Percentiles rank a stretch among this genome's conserved stretches.
phyloP scores from a whole-genome alignment of 2,888 invertebrate genomes.

The Hirtodrosophila histrioides region DNA sequence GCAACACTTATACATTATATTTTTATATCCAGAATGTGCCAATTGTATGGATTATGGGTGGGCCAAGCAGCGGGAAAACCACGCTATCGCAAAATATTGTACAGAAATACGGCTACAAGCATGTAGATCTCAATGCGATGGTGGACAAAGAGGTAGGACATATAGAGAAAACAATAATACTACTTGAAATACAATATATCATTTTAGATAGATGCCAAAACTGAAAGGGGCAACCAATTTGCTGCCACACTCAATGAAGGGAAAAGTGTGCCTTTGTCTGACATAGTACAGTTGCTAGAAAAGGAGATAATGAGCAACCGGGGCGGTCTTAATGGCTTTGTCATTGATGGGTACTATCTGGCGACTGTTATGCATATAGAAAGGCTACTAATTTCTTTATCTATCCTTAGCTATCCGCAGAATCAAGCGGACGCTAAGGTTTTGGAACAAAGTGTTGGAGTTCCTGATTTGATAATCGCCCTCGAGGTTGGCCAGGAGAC shows the following conservation, averaged over 20 bases:
- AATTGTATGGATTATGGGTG: constrained; percentile 95
- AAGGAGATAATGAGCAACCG: constrained; percentile 89
- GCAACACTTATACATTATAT: not conserved
- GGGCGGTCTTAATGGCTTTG: constrained; percentile 89
- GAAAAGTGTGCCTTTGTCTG: constrained; percentile 93
- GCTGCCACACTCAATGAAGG: constrained; percentile 93
- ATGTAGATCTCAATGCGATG: constrained; percentile 96
- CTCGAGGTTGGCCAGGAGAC: constrained; percentile 94
- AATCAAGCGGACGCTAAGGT: constrained; percentile 92
- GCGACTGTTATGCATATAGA: not conserved
- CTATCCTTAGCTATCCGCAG: constrained; percentile 88
- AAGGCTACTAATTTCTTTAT: not conserved
- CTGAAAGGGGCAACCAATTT: constrained; percentile 92
- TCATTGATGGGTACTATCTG: constrained; percentile 89
- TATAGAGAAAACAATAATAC: not conserved
- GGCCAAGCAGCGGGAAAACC: constrained; percentile 96
- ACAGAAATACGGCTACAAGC: constrained; percentile 95
- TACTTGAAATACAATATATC: not conserved
- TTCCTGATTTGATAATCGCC: constrained; percentile 89
- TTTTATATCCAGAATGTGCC: constrained; percentile 85
- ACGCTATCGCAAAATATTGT: constrained; percentile 97
- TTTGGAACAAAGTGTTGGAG: constrained; percentile 91
- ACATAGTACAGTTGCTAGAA: constrained; percentile 93
- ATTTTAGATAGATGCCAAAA: constrained; percentile 24
- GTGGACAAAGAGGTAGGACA: constrained; percentile 91